Evolutionary conservation across 2,888 invertebrate genomes (phyloP).

Genomic region (Alitta virens): DNA sequence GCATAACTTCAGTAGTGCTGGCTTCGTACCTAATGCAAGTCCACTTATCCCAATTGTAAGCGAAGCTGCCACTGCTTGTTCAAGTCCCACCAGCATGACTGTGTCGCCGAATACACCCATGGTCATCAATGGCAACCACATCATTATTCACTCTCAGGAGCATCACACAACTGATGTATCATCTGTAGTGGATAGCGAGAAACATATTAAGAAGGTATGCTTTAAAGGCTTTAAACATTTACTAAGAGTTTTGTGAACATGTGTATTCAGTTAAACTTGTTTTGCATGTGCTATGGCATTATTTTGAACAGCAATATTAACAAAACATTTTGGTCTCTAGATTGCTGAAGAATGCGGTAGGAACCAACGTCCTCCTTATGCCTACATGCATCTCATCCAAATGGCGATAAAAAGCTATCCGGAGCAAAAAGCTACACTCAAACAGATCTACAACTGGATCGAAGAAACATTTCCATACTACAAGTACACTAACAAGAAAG

Average conservation of each 20-base stretch:
- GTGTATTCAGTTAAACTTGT: too few relatives aligned
- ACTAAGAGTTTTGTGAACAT: background rate
- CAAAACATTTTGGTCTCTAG: slow-evolving; percentile 24
- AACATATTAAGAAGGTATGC: slow-evolving; percentile 16
- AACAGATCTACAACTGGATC: slow-evolving; percentile 51
- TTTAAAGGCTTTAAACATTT: background rate
- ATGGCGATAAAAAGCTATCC: slow-evolving; percentile 45
- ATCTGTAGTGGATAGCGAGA: slow-evolving; percentile 12
- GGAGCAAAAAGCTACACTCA: slow-evolving; percentile 45
- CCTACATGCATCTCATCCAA: slow-evolving; percentile 51
- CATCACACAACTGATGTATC: background rate
- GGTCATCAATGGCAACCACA: background rate
- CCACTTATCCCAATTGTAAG: background rate
- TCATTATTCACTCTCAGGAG: background rate
- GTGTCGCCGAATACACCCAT: background rate
- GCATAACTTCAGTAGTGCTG: slow-evolving; percentile 13
- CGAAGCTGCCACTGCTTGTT: background rate
- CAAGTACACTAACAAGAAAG: slow-evolving; percentile 41
- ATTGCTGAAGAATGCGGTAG: slow-evolving; percentile 39
- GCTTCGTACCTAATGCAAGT: background rate
- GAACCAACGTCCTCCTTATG: slow-evolving; percentile 43
- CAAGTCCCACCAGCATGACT: background rate
- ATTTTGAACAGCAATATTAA: background rate
- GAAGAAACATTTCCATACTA: slow-evolving; percentile 49
- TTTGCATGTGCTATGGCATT: too few relatives aligned